Conservation (phyloP, 2,888 invertebrate genomes). For the Eupithecia dodoneata region DNA sequence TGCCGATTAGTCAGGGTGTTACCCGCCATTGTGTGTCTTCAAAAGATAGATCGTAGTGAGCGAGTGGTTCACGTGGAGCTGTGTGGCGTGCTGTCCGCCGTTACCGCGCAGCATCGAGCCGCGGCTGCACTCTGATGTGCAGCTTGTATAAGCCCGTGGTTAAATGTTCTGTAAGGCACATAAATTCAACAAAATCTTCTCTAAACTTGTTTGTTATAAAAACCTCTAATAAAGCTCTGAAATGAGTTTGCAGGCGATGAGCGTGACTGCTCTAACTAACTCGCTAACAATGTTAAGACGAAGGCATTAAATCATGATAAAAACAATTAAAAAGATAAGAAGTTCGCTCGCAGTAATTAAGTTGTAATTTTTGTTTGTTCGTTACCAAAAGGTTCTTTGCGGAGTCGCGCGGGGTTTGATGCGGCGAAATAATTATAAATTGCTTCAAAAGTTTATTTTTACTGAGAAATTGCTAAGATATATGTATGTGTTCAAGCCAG, state of each 20-base stretch:
- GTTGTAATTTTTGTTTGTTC: slow-evolving; percentile 68
- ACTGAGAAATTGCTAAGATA: slow-evolving; percentile 15
- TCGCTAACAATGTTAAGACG: slow-evolving; percentile 48
- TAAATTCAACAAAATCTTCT: background rate
- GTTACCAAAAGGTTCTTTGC: slow-evolving; percentile 49
- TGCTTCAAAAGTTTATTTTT: slow-evolving; percentile 16
- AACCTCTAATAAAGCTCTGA: background rate
- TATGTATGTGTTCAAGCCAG: background rate
- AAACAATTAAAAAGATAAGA: slow-evolving; percentile 68
- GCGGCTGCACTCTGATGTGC: background rate
- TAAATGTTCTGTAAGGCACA: background rate
- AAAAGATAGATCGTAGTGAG: background rate
- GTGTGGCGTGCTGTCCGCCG: background rate
- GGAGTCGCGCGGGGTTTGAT: slow-evolving; percentile 30
- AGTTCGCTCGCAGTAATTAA: slow-evolving; percentile 62
- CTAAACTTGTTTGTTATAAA: background rate
- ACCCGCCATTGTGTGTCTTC: background rate
- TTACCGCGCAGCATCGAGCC: background rate
- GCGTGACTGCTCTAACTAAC: slow-evolving; percentile 49
- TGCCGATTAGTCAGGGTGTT: background rate
- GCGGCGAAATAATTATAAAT: slow-evolving; percentile 26
- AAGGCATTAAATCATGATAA: slow-evolving; percentile 66
- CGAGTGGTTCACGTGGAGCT: background rate
- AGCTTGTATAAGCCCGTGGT: background rate
- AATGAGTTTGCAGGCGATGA: background rate